phyloP scores from a whole-genome alignment of 1,140 invertebrate genomes.

The Hormaphis cornu region DNA sequence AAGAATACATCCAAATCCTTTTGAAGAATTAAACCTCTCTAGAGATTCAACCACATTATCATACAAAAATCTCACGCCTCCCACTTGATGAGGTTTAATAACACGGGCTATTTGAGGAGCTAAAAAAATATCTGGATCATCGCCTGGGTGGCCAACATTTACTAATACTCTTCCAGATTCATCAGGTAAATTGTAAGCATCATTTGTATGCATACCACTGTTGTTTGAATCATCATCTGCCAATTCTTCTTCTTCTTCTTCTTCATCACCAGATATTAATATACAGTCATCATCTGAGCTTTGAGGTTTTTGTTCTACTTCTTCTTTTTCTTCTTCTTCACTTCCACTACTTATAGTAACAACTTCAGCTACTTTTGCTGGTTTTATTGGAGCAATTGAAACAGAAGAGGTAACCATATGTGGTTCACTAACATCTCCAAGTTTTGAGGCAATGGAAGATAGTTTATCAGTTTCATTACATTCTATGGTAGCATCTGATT shows the following conservation, averaged over 20 bases:
- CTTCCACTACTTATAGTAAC: constrained; percentile 22
- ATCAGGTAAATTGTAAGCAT: constrained; percentile 85
- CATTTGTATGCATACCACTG: constrained; percentile 74
- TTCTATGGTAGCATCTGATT: constrained; percentile 41
- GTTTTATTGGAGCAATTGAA: constrained; percentile 45
- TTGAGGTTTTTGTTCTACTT: constrained; percentile 30
- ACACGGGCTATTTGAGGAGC: constrained; percentile 83
- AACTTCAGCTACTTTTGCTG: constrained; percentile 27
- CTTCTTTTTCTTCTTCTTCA: constrained; percentile 4
- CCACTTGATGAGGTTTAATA: constrained; percentile 94
- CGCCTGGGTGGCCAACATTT: constrained; percentile 89
- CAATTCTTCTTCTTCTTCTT: constrained; percentile 46
- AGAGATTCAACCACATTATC: constrained; percentile 93
- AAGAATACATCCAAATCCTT: constrained; percentile 93
- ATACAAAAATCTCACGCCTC: constrained; percentile 89
- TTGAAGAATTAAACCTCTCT: constrained; percentile 74
- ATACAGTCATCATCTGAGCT: constrained; percentile 66
- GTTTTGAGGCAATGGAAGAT: constrained; percentile 33
- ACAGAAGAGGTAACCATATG: constrained; percentile 45
- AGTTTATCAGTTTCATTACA: constrained; percentile 40
- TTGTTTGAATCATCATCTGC: constrained; percentile 56
- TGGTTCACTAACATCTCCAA: constrained; percentile 32
- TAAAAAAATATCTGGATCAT: constrained; percentile 87
- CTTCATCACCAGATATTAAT: constrained; percentile 55
- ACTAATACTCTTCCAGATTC: constrained; percentile 84